Percentiles rank a stretch among this genome's conserved stretches.
Conservation (phyloP, 64 coral and sea anemone genomes). For the Montipora cactus region DNA sequence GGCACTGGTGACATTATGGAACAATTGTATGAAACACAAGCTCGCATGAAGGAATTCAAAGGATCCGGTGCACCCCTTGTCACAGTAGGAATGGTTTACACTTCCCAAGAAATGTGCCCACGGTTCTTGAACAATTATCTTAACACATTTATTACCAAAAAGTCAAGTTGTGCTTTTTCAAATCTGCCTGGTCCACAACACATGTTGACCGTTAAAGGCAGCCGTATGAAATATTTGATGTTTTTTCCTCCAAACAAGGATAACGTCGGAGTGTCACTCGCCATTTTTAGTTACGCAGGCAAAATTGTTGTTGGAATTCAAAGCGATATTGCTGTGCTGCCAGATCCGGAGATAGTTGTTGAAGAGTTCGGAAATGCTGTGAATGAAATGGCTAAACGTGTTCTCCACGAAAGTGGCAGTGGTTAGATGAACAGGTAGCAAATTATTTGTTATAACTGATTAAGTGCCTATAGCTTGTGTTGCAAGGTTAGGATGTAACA, state of each 20-base stretch:
- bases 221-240: slow-evolving; percentile 47
- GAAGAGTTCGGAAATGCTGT: slow-evolving; percentile 79
- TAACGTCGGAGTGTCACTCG: slow-evolving; percentile 76
- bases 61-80: slow-evolving; percentile 79
- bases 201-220: slow-evolving; percentile 46
- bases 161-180: slow-evolving; percentile 81
- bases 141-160: slow-evolving; percentile 36
- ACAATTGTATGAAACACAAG: slow-evolving; percentile 76
- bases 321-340: slow-evolving; percentile 70
- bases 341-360: slow-evolving; percentile 69
- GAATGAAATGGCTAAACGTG: slow-evolving; percentile 60
- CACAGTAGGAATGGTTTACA: slow-evolving; percentile 22
- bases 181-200: slow-evolving; percentile 89
- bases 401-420: slow-evolving; percentile 10
- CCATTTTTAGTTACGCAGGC: slow-evolving; percentile 81
- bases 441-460: too few relatives aligned
- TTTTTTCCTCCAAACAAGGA: slow-evolving; percentile 93
- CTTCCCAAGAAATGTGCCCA: slow-evolving; percentile 70
- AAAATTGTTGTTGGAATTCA: slow-evolving; percentile 75
- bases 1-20: slow-evolving; percentile 47
- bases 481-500: too few relatives aligned
- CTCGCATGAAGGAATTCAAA: slow-evolving; percentile 79
- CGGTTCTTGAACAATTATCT: slow-evolving; percentile 55
- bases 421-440: too few relatives aligned
- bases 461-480: too few relatives aligned